Percentiles rank a stretch among this genome's conserved stretches.
Conservation (phyloP, 2,888 invertebrate species). For the Melanostoma mellinum region DNA sequence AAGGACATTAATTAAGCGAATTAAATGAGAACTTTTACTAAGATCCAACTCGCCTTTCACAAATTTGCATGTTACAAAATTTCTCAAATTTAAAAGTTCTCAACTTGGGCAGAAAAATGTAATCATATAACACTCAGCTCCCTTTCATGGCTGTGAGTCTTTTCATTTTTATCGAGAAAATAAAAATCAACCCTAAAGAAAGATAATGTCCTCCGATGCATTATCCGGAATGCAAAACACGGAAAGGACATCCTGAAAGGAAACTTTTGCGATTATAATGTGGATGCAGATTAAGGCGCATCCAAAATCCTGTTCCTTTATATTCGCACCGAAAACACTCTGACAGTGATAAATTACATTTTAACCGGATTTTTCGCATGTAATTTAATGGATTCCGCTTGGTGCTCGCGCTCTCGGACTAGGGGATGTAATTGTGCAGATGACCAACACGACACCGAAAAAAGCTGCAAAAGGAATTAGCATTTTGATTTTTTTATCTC, state of each 20-base stretch:
- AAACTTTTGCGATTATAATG: constrained; percentile 30
- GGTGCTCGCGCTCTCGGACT: neutral
- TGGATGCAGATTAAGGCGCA: constrained; percentile 47
- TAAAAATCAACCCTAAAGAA: too few relatives aligned
- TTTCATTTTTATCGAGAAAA: too few relatives aligned
- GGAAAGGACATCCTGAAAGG: constrained; percentile 34
- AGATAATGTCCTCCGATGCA: neutral
- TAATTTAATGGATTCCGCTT: constrained; percentile 34
- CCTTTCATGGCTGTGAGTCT: too few relatives aligned
- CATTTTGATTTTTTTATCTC: constrained; percentile 8
- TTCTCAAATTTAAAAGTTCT: too few relatives aligned
- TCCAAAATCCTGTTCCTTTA: constrained; percentile 28
- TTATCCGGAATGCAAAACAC: constrained; percentile 24
- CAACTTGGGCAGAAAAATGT: too few relatives aligned
- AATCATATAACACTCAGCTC: too few relatives aligned
- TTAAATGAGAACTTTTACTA: too few relatives aligned
- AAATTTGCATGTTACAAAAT: too few relatives aligned
- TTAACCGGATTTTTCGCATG: constrained; percentile 34
- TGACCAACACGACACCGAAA: neutral
- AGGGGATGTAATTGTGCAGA: constrained; percentile 14
- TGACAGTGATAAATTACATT: constrained; percentile 63
- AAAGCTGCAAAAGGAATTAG: neutral
- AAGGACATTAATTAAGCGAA: too few relatives aligned
- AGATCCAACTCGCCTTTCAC: too few relatives aligned
- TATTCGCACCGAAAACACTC: neutral